Percentiles rank a stretch among this genome's conserved stretches.
These are phyloP conservation scores for Cisticola juncidis DNA, from an alignment of 2,113 vertebrate genomes.

Conservation along the genomic window DNA sequence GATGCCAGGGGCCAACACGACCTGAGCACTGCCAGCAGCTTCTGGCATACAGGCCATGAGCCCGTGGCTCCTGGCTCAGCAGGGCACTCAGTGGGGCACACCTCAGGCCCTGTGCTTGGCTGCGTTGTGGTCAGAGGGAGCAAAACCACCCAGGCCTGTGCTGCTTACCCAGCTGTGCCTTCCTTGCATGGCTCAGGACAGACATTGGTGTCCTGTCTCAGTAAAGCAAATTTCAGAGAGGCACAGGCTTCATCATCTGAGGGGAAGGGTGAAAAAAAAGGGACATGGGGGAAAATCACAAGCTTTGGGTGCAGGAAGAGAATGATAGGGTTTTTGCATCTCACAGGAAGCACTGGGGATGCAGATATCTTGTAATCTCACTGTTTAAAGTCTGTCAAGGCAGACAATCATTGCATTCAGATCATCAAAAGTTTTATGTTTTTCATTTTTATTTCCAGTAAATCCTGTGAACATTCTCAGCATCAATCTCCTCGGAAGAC, in stretches of 20 bases:
- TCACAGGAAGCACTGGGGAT: neutral
- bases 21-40: neutral
- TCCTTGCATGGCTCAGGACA: neutral
- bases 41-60: neutral
- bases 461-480: conserved; percentile 87
- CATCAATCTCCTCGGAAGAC: conserved; percentile 86
- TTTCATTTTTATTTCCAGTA: conserved; percentile 72
- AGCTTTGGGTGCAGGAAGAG: neutral
- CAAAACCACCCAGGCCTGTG: neutral
- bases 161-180: accelerated
- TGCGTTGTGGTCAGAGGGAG: neutral
- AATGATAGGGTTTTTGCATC: neutral
- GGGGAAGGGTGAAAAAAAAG: neutral
- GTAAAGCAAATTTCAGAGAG: neutral
- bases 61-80: neutral
- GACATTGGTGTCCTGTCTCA: neutral
- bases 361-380: neutral
- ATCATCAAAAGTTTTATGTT: neutral
- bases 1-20: accelerated
- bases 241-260: neutral
- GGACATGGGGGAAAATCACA: neutral
- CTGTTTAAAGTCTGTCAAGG: neutral
- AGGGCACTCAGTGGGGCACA: accelerated
- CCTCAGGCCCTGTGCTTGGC: neutral
- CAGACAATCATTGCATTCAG: neutral